Evolutionary conservation across 2,888 invertebrate genomes (phyloP).

Genomic region (Siphonodentalium dalli): DNA sequence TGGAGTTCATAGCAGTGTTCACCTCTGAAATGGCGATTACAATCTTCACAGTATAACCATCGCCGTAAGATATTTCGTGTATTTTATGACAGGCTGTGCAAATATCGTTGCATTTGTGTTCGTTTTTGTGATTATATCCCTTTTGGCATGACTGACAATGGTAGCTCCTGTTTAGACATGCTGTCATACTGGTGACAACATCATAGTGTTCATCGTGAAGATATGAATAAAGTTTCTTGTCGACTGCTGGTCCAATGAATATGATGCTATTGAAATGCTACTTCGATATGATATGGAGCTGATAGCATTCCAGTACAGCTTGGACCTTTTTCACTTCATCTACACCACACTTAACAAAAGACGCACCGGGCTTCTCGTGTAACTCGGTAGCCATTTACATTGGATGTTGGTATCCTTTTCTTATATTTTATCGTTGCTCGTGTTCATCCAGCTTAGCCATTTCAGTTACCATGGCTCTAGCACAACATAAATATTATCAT

Average conservation of each 20-base stretch:
- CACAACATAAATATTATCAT: too few species aligned
- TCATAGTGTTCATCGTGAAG: slow-evolving; percentile 22
- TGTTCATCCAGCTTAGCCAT: too few species aligned
- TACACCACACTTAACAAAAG: slow-evolving; percentile 21
- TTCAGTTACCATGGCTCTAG: too few species aligned
- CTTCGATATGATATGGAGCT: slow-evolving; percentile 22
- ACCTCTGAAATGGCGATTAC: slow-evolving; percentile 10
- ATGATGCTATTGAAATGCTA: slow-evolving; percentile 20
- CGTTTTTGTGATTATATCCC: slow-evolving; percentile 12
- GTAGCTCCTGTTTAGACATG: slow-evolving; percentile 16
- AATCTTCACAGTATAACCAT: slow-evolving; percentile 13
- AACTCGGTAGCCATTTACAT: too few species aligned
- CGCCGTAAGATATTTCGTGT: slow-evolving; percentile 1
- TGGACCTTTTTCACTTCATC: slow-evolving; percentile 24
- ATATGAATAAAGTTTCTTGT: too few species aligned
- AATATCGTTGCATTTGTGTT: slow-evolving; percentile 15
- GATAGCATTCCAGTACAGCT: slow-evolving; percentile 10
- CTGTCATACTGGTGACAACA: slow-evolving; percentile 24
- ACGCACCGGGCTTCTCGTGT: slow-evolving; percentile 16
- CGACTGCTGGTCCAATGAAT: slow-evolving; percentile 12
- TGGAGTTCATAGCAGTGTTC: slow-evolving; percentile 13
- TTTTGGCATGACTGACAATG: slow-evolving; percentile 13
- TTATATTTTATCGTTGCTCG: too few species aligned
- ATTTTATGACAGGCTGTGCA: slow-evolving; percentile 13
- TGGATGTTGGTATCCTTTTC: too few species aligned